A percentile compares a stretch with the other conserved stretches of the same genome.
Conservation (phyloP, 2,113 vertebrate species). For the Ptilonorhynchus violaceus region DNA sequence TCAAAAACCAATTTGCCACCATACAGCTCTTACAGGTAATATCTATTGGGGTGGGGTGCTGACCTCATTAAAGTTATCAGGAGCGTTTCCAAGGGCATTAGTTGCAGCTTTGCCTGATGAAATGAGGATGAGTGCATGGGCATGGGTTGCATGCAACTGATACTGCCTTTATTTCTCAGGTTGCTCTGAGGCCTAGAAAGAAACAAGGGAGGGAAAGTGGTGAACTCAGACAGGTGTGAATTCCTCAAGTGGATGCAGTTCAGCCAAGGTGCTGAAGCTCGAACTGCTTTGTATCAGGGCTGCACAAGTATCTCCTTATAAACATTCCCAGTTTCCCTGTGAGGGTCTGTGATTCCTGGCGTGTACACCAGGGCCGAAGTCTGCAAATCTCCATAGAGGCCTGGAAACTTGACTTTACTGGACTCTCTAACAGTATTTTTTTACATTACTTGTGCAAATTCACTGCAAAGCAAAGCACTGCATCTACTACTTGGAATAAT, state of each 20-base stretch:
- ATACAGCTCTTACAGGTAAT: not conserved
- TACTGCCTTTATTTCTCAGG: not conserved
- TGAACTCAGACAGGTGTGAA: not conserved
- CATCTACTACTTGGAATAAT: not conserved
- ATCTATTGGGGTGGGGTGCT: not conserved
- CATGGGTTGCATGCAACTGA: not conserved
- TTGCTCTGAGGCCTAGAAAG: not conserved
- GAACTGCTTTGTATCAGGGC: not conserved
- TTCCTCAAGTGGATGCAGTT: not conserved
- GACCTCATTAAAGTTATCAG: not conserved
- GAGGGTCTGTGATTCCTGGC: not conserved
- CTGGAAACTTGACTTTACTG: not conserved
- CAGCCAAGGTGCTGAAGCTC: not conserved
- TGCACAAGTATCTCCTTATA: not conserved
- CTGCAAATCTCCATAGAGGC: not conserved
- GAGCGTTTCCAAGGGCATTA: not conserved
- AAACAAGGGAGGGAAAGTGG: not conserved
- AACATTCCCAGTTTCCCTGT: accelerated
- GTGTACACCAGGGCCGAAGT: not conserved
- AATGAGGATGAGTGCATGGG: not conserved
- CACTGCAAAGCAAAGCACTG: not conserved
- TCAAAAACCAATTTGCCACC: not conserved
- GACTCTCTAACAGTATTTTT: not conserved
- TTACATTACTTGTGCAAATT: not conserved
- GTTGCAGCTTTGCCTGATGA: not conserved